Conservation (phyloP, 2,113 vertebrate species). For the Calonectris borealis region DNA sequence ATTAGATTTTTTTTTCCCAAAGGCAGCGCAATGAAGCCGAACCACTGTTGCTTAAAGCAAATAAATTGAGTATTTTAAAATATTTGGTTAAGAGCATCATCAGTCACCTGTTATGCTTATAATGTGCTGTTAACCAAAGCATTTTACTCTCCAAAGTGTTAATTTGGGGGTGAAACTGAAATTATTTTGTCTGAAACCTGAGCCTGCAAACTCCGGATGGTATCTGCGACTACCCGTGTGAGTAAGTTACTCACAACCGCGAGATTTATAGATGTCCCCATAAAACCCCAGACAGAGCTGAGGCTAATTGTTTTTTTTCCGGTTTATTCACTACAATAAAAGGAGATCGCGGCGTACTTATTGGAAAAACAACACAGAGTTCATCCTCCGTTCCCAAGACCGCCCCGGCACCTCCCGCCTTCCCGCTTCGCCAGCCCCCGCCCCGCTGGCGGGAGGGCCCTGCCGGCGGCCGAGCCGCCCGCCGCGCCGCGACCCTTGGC, state of each 20-base stretch:
- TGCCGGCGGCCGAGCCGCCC: no score
- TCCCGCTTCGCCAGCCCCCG: no score
- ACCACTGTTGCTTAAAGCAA: background rate
- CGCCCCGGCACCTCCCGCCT: background rate
- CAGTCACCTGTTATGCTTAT: rapidly evolving
- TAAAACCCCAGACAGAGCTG: no score
- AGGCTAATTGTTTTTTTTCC: no score
- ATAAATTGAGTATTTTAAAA: background rate
- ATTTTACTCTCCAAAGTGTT: background rate
- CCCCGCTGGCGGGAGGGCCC: no score
- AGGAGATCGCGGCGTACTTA: rapidly evolving
- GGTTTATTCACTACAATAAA: rapidly evolving
- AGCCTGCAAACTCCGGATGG: background rate
- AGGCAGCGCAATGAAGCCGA: background rate
- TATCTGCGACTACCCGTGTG: rapidly evolving
- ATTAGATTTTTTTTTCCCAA: background rate
- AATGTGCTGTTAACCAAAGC: rapidly evolving
- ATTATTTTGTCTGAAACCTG: rapidly evolving
- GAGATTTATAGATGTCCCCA: rapidly evolving
- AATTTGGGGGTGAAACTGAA: background rate
- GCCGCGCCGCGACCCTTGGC: no score
- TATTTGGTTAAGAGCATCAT: rapidly evolving
- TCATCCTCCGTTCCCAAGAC: rapidly evolving
- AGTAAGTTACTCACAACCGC: rapidly evolving
- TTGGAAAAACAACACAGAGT: rapidly evolving